Evolutionary conservation across 2,797 vertebrate genomes (phyloP), one percentile per base, ranked within the genome.

Genomic region (Enteromius fasciolatus): DNA sequence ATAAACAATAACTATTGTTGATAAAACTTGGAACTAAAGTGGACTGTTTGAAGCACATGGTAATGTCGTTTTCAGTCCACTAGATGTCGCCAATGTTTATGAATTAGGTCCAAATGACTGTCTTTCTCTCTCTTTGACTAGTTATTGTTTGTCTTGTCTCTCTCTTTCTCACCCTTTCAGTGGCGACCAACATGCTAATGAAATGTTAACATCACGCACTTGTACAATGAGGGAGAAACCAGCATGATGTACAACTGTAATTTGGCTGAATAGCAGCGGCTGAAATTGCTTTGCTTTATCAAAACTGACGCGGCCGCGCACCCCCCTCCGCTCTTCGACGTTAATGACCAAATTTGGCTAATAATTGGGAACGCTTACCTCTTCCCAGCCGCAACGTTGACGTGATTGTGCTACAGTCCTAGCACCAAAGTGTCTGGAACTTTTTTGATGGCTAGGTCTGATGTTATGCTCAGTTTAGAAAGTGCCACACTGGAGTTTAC

Each of bases 271-370:
- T 90, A 92, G 92, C 92, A 87, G 87, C 88, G 84, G 86, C 88
- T 90, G 88, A 93, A 94, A 93, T 92, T 93, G 90, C 92, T 83
- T 93, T 94, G 90, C 92, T 95, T 94, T 92, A 94, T 94, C 93
- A 94, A 92, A 92, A 88, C 89, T 89, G 87, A 84, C 48, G 69
- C 86, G 31, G 67, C 86, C 83, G 11, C 75, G 41, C 89, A 85
- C 84, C 85, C 78, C 67, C 79, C 76, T 87, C 87, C 82, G 50
- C 72, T 76, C 48, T 4, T 68, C 75, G 52, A 79, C 83, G 39
- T 84, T 91, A 93, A 93, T 92, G 91, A 93, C 86, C 86, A 92
- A 90, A 87, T 87, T 87, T 84, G 80, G 87, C 83, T 90, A 92
- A 87, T 93, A 93, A 85, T 93, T 93, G 90, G 90, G 92, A 92